Percentiles rank a stretch among this genome's conserved stretches.
Evolutionary conservation across 1,140 invertebrate genomes (phyloP).

Genomic region (Heliconius himera): DNA sequence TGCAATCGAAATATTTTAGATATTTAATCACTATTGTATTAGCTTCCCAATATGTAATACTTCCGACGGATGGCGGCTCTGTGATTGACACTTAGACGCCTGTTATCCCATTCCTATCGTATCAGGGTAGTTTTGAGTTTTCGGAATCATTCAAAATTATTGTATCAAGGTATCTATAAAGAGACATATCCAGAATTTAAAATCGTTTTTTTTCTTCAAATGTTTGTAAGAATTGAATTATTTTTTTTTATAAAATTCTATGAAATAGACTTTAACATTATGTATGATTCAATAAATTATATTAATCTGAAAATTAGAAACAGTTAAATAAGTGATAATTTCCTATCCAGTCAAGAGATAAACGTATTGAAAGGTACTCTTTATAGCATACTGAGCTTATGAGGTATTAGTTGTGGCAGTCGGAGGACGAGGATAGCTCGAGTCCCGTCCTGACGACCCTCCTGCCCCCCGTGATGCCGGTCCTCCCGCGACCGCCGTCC

Average conservation of each 20-base stretch:
- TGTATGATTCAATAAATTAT: background rate
- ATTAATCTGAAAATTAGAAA: background rate
- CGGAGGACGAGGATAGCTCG: conserved; percentile 52
- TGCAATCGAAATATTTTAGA: background rate
- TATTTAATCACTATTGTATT: background rate
- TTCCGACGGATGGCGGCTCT: conserved; percentile 20
- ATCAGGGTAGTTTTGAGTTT: conserved; percentile 24
- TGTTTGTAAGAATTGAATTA: background rate
- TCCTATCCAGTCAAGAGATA: background rate
- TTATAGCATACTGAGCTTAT: conserved; percentile 11
- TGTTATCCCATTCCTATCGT: conserved; percentile 10
- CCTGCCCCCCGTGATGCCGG: conserved; percentile 57
- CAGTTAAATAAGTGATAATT: background rate
- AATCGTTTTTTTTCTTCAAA: background rate
- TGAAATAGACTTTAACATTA: no score
- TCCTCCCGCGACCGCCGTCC: conserved; percentile 43
- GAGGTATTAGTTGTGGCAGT: conserved; percentile 45
- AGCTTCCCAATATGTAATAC: background rate
- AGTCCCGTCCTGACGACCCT: conserved; percentile 62
- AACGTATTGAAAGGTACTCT: background rate
- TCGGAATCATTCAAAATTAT: conserved; percentile 38
- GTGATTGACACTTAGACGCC: conserved; percentile 2
- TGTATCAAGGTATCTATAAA: background rate
- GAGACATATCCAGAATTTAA: background rate
- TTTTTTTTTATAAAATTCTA: no score